Percentiles rank a stretch among this genome's conserved stretches.
phyloP scores from a whole-genome alignment of 2,888 invertebrate genomes.

The Eumacrocentrus americanus region DNA sequence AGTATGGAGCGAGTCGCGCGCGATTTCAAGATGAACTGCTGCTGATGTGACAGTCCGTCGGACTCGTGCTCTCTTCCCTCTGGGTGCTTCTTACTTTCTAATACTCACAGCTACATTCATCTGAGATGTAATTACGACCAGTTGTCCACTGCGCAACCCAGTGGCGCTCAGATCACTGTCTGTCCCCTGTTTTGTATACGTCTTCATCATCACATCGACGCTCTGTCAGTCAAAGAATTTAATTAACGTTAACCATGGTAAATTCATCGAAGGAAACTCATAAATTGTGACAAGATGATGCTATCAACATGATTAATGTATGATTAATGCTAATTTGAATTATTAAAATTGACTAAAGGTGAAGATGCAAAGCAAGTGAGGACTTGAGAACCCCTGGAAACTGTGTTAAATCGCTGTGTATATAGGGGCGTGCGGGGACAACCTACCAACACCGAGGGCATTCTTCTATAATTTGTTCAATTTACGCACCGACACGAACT shows the following conservation, averaged over 20 bases:
- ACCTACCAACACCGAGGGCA: conserved; percentile 43
- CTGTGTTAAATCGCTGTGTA: conserved; percentile 16
- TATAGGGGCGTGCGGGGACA: conserved; percentile 16
- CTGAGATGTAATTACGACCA: conserved; percentile 38
- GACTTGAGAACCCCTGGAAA: too few relatives aligned
- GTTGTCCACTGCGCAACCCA: conserved; percentile 32
- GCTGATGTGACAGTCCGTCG: conserved; percentile 19
- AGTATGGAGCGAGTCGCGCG: conserved; percentile 13
- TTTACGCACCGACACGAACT: conserved; percentile 55
- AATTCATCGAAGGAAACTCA: too few relatives aligned
- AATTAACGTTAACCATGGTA: background rate
- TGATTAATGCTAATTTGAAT: too few relatives aligned
- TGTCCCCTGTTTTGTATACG: background rate
- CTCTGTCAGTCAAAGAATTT: background rate
- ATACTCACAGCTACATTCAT: conserved; percentile 34
- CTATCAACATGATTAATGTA: too few relatives aligned
- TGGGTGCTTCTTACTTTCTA: conserved; percentile 35
- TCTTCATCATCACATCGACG: background rate
- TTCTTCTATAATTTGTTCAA: conserved; percentile 60
- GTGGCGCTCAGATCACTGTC: conserved; percentile 31
- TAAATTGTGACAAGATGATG: too few relatives aligned
- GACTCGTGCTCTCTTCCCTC: conserved; percentile 22
- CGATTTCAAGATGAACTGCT: conserved; percentile 24
- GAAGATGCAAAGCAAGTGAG: too few relatives aligned
- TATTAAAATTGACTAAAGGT: too few relatives aligned